A percentile compares a stretch with the other conserved stretches of the same genome.
Conservation (phyloP, 2,113 vertebrate genomes). For the Sigmodon hispidus region DNA sequence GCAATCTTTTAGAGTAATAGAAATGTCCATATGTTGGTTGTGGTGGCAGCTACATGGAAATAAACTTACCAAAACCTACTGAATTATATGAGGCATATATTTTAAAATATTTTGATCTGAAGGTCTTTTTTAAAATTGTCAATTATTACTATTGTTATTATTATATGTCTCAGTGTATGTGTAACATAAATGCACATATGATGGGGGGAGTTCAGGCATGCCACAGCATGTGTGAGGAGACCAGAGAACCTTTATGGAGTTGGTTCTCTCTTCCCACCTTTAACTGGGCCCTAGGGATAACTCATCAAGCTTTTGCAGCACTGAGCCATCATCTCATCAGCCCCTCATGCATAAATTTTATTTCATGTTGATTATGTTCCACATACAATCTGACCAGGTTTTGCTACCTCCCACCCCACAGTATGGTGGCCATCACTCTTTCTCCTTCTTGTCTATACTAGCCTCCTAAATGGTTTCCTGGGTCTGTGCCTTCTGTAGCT, state of each 20-base stretch:
- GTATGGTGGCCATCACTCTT: background rate
- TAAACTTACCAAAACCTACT: background rate
- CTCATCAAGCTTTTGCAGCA: background rate
- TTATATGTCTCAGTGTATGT: background rate
- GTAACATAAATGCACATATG: background rate
- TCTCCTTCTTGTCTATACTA: background rate
- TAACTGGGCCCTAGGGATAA: too few relatives aligned
- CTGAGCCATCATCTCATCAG: background rate
- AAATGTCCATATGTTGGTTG: slow-evolving; percentile 37
- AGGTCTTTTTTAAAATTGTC: background rate
- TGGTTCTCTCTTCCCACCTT: background rate
- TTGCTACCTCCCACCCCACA: background rate
- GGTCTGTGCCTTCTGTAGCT: background rate
- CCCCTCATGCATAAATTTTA: background rate
- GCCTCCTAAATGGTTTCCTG: slow-evolving; percentile 6
- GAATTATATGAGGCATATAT: background rate
- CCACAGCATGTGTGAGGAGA: background rate
- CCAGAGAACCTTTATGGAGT: background rate
- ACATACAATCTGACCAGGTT: background rate
- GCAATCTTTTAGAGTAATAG: background rate
- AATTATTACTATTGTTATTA: too few relatives aligned
- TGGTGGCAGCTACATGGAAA: slow-evolving; percentile 23
- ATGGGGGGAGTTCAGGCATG: background rate
- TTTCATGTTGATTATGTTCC: background rate
- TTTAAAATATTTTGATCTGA: background rate